Evolutionary conservation across 1,140 invertebrate genomes (phyloP).

Genomic region (Micrasema longulum): DNA sequence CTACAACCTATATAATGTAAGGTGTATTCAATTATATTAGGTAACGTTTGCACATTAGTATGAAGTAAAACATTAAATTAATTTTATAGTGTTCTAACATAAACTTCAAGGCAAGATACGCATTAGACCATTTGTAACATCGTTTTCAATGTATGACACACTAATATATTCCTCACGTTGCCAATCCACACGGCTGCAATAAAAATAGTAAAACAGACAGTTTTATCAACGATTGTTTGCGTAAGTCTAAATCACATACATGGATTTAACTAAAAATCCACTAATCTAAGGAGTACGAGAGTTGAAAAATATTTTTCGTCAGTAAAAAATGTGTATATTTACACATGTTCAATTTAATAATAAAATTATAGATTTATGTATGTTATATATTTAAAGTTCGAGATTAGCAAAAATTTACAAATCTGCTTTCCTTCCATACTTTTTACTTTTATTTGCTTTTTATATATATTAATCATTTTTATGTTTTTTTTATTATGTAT

Average conservation of each 20-base stretch:
- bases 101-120: neutral
- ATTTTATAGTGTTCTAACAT: neutral
- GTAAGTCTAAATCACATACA: neutral
- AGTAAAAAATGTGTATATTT: neutral
- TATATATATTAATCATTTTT: too few relatives aligned
- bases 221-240: neutral
- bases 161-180: neutral
- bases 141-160: neutral
- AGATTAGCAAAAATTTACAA: too few relatives aligned
- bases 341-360: neutral
- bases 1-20: too few relatives aligned
- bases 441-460: too few relatives aligned
- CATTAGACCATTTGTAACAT: neutral
- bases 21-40: too few relatives aligned
- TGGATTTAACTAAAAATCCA: neutral
- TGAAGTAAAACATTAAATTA: too few relatives aligned
- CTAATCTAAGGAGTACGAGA: neutral
- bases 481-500: too few relatives aligned
- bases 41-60: too few relatives aligned
- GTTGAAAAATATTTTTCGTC: neutral
- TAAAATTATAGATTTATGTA: neutral
- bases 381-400: too few relatives aligned
- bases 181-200: neutral
- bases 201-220: neutral
- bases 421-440: too few relatives aligned